A percentile compares a stretch with the other conserved stretches of the same genome.
Conservation (phyloP, 2,113 vertebrate species). For the Centropristis striata region DNA sequence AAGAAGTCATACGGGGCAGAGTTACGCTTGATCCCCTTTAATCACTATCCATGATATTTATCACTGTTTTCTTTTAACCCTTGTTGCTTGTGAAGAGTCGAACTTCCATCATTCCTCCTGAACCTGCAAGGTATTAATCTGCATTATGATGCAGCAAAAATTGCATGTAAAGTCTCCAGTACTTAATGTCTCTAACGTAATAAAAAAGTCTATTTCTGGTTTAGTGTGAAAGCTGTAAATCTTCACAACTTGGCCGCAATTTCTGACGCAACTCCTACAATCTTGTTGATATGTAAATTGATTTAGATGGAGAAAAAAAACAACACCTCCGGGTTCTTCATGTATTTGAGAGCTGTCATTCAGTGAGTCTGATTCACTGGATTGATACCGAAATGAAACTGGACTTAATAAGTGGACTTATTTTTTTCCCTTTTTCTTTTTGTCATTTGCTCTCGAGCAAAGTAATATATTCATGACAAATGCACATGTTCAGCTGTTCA, state of each 20-base stretch:
- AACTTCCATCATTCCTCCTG: background rate
- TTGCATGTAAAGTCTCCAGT: background rate
- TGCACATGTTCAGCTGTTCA: too few relatives aligned
- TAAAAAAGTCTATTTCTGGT: background rate
- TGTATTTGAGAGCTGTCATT: background rate
- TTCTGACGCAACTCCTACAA: slow-evolving; percentile 5
- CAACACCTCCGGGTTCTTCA: background rate
- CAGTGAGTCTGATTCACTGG: background rate
- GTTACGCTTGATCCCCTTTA: slow-evolving; percentile 42
- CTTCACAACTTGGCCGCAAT: slow-evolving; percentile 3
- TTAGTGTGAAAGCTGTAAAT: background rate
- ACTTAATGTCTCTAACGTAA: background rate
- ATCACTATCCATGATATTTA: slow-evolving; percentile 21
- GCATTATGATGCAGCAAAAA: background rate
- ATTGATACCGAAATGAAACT: background rate
- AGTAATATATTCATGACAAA: too few relatives aligned
- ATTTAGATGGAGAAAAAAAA: background rate
- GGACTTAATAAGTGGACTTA: background rate
- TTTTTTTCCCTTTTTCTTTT: too few relatives aligned
- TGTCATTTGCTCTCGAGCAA: too few relatives aligned
- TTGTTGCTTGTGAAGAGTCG: background rate
- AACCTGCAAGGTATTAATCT: background rate
- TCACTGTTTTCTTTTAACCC: slow-evolving; percentile 13
- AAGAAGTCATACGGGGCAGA: slow-evolving; percentile 34
- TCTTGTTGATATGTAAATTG: background rate